These are phyloP conservation scores for Hyles euphorbiae DNA, from an alignment of 1,140 invertebrate genomes.

Conservation along the genomic window DNA sequence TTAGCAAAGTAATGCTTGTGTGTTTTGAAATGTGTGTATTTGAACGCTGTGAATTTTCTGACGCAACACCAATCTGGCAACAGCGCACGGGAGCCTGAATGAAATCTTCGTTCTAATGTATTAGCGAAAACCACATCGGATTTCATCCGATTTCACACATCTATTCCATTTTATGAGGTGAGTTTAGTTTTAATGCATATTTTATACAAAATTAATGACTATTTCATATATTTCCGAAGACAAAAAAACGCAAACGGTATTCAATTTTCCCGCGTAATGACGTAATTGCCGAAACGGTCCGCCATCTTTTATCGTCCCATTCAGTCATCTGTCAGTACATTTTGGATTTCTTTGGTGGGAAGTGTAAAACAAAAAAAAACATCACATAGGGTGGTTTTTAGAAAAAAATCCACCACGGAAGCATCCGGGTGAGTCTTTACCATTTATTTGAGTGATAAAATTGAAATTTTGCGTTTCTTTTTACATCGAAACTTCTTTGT, in stretches of 20 bases:
- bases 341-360: constrained; percentile 36
- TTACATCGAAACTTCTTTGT: constrained; percentile 27
- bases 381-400: constrained; percentile 46
- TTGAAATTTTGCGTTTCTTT: constrained; percentile 15
- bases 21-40: constrained; percentile 64
- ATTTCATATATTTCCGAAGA: constrained; percentile 3
- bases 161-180: constrained; percentile 53
- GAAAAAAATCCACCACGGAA: constrained; percentile 46
- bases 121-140: constrained; percentile 43
- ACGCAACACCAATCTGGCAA: constrained; percentile 71
- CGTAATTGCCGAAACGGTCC: constrained; percentile 44
- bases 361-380: constrained; percentile 44
- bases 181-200: constrained; percentile 14
- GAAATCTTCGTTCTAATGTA: constrained; percentile 52
- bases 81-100: constrained; percentile 56
- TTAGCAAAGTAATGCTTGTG: constrained; percentile 48
- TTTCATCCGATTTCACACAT: constrained; percentile 31
- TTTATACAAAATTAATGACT: constrained; percentile 1
- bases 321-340: constrained; percentile 52
- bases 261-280: constrained; percentile 66
- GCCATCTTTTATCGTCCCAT: constrained; percentile 58
- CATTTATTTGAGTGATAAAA: constrained; percentile 14
- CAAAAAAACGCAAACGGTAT: constrained; percentile 39
- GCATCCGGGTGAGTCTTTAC: constrained; percentile 61
- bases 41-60: constrained; percentile 63